Conservation (phyloP, 2,113 vertebrate species). For the Lycocorax pyrrhopterus region DNA sequence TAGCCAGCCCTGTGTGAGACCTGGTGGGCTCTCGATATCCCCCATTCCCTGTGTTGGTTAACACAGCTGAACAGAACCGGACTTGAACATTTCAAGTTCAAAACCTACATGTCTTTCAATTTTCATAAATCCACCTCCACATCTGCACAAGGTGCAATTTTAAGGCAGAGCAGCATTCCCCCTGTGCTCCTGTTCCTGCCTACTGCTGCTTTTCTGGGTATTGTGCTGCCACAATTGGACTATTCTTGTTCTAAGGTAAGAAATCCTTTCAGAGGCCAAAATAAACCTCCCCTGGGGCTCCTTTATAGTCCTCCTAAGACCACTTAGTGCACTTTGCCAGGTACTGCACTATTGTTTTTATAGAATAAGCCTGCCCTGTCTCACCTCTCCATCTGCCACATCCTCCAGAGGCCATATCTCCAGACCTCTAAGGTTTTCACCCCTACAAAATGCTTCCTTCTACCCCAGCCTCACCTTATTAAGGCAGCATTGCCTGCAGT, state of each 20-base stretch:
- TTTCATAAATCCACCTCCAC: neutral
- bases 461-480: neutral
- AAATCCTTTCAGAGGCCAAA: neutral
- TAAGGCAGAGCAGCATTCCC: neutral
- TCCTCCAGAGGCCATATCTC: neutral
- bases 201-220: neutral
- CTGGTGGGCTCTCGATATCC: neutral
- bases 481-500: neutral
- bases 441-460: neutral
- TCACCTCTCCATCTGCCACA: neutral
- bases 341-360: neutral
- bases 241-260: neutral
- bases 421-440: neutral
- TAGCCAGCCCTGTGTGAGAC: rapidly evolving
- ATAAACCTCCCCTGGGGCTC: neutral
- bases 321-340: neutral
- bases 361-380: neutral
- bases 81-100: neutral
- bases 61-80: neutral
- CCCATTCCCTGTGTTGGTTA: neutral
- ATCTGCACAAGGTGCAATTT: rapidly evolving
- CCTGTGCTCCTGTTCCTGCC: neutral
- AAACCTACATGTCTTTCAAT: neutral
- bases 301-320: neutral
- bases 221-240: neutral